Evolutionary conservation across 1,140 invertebrate genomes (phyloP).

Genomic region (Micrasema longulum): DNA sequence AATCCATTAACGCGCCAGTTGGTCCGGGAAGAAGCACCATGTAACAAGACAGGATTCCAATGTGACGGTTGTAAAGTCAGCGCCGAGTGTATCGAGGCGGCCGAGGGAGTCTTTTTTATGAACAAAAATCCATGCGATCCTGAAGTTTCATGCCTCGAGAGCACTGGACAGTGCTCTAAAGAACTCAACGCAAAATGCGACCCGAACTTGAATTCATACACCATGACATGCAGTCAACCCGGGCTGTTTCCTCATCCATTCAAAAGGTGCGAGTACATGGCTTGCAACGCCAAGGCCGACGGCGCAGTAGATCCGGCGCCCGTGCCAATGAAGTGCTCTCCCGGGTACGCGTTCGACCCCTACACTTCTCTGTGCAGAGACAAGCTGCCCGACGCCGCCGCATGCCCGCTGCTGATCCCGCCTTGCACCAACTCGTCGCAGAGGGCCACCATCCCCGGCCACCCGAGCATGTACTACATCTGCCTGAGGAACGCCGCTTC

Average conservation of each 20-base stretch:
- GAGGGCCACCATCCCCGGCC: constrained; percentile 58
- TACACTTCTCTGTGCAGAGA: constrained; percentile 6
- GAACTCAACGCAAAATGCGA: constrained; percentile 21
- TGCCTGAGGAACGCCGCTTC: constrained; percentile 54
- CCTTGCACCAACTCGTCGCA: constrained; percentile 54
- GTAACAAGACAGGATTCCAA: too few relatives aligned
- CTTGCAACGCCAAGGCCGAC: constrained; percentile 52
- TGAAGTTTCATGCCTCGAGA: constrained; percentile 6
- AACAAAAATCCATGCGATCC: constrained; percentile 6
- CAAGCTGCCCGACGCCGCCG: background rate
- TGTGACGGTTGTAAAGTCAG: constrained; percentile 34
- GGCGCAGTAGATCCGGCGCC: background rate
- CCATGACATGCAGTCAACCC: constrained; percentile 30
- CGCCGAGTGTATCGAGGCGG: constrained; percentile 21
- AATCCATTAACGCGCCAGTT: too few relatives aligned
- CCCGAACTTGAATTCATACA: background rate
- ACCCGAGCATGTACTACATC: constrained; percentile 61
- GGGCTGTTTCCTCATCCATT: constrained; percentile 63
- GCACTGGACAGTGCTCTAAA: constrained; percentile 30
- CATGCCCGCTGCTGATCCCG: constrained; percentile 1
- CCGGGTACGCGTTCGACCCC: constrained; percentile 39
- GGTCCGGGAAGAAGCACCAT: too few relatives aligned
- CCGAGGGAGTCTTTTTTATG: background rate
- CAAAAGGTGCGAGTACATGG: constrained; percentile 61
- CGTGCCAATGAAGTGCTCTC: background rate